Evolutionary conservation across 1,140 invertebrate genomes (phyloP).

Genomic region (Sycophila sp.): DNA sequence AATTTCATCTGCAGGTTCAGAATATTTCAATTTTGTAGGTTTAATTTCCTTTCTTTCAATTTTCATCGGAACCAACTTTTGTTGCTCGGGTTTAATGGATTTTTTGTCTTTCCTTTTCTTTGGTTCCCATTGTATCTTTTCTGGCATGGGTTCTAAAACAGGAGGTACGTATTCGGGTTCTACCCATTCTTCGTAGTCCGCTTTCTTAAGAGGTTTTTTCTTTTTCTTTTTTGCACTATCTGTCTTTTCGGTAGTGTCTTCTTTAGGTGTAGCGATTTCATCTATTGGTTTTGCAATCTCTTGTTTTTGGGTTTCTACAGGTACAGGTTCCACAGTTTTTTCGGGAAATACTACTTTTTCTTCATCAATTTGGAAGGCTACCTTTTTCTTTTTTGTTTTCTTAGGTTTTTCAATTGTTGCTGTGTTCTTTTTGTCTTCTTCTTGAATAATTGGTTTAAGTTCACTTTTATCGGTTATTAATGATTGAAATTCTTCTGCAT

Average conservation of each 20-base stretch:
- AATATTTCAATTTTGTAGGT: slow-evolving; percentile 61
- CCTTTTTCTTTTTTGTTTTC: slow-evolving; percentile 7
- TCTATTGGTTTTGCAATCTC: slow-evolving; percentile 66
- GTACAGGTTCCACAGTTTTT: slow-evolving; percentile 57
- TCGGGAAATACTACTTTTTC: not conserved
- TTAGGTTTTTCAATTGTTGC: not conserved
- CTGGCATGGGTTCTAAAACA: slow-evolving; percentile 60
- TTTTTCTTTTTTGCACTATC: slow-evolving; percentile 53
- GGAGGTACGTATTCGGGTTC: slow-evolving; percentile 63
- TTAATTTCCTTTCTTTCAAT: slow-evolving; percentile 64
- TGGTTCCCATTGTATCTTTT: slow-evolving; percentile 62
- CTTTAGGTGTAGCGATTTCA: slow-evolving; percentile 55
- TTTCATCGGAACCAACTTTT: slow-evolving; percentile 55
- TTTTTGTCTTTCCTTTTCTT: slow-evolving; percentile 61
- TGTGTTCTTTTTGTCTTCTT: not conserved
- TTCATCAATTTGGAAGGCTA: slow-evolving; percentile 17
- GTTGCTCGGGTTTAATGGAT: slow-evolving; percentile 45
- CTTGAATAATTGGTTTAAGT: not conserved
- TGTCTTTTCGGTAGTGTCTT: not conserved
- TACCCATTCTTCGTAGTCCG: slow-evolving; percentile 63
- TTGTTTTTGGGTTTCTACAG: slow-evolving; percentile 67
- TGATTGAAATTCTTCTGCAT: not conserved
- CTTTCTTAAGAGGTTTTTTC: slow-evolving; percentile 56
- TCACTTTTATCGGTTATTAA: not conserved
- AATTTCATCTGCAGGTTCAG: slow-evolving; percentile 59